A percentile compares a stretch with the other conserved stretches of the same genome.
These are phyloP conservation scores for Istiophorus platypterus DNA, from an alignment of 2,113 vertebrate genomes.

Conservation along the genomic window DNA sequence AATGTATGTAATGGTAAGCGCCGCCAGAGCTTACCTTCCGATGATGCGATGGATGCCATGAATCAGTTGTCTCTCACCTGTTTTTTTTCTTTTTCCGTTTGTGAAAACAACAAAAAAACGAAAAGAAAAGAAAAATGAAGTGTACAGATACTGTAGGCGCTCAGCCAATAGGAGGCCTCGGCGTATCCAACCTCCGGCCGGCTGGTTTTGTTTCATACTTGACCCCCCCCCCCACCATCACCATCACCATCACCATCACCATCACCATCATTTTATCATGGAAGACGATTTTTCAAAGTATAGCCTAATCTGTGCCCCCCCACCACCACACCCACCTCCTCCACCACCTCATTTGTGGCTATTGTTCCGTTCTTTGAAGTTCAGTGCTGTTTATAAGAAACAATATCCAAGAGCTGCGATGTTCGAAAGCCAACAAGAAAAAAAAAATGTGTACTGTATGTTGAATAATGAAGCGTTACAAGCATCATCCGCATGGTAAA, in stretches of 20 bases:
- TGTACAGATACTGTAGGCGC: conserved; percentile 56
- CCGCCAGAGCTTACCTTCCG: too few relatives aligned
- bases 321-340: too few relatives aligned
- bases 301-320: conserved; percentile 47
- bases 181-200: conserved; percentile 30
- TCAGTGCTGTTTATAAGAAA: conserved; percentile 74
- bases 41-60: conserved; percentile 28
- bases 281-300: conserved; percentile 40
- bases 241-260: too few relatives aligned
- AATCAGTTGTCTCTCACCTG: conserved; percentile 52
- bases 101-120: too few relatives aligned
- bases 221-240: too few relatives aligned
- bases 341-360: conserved; percentile 74
- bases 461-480: conserved; percentile 59
- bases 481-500: conserved; percentile 69
- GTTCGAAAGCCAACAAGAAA: conserved; percentile 72
- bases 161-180: conserved; percentile 31
- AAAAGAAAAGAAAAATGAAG: conserved; percentile 13
- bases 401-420: conserved; percentile 64
- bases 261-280: conserved; percentile 30
- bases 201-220: conserved; percentile 31
- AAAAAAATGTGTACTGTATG: conserved; percentile 59
- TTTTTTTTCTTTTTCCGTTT: conserved; percentile 23
- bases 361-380: conserved; percentile 74
- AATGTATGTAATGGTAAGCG: too few relatives aligned